Conservation (phyloP, 2,888 invertebrate species). For the Smittia aterrima region DNA sequence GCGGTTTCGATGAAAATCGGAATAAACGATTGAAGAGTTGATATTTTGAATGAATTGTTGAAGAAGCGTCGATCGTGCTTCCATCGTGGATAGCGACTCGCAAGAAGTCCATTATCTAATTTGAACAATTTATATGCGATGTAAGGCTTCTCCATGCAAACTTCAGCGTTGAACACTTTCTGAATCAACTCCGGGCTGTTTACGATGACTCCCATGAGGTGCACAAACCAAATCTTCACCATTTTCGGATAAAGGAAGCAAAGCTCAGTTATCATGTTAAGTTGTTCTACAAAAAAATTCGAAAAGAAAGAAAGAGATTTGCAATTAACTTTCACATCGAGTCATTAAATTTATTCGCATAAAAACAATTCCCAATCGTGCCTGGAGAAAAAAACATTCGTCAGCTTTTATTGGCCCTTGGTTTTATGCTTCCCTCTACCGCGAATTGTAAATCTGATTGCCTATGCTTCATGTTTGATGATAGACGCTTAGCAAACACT, state of each 20-base stretch:
- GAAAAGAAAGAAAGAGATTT: background rate
- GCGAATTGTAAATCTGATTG: too few relatives aligned
- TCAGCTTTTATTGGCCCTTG: too few relatives aligned
- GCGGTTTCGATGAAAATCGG: conserved; percentile 45
- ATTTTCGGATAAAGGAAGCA: conserved; percentile 31
- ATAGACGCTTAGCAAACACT: too few relatives aligned
- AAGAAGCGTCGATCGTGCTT: conserved; percentile 45
- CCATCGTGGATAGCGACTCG: conserved; percentile 42
- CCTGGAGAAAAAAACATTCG: too few relatives aligned
- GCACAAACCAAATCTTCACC: conserved; percentile 35
- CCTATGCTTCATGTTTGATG: too few relatives aligned
- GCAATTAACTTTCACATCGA: background rate
- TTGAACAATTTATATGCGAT: conserved; percentile 33
- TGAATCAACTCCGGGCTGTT: conserved; percentile 35
- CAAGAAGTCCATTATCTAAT: conserved; percentile 32
- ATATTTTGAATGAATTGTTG: conserved; percentile 45
- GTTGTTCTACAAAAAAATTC: conserved; percentile 15
- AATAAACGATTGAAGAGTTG: conserved; percentile 45
- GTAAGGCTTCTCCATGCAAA: conserved; percentile 38
- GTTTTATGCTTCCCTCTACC: too few relatives aligned
- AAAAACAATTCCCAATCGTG: background rate
- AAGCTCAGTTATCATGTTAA: conserved; percentile 22
- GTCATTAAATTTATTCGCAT: background rate
- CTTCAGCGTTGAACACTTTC: conserved; percentile 29
- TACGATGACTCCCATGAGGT: conserved; percentile 27